A percentile compares a stretch with the other conserved stretches of the same genome.
Conservation (phyloP, 2,888 invertebrate species). For the Dermolepida albohirtum region DNA sequence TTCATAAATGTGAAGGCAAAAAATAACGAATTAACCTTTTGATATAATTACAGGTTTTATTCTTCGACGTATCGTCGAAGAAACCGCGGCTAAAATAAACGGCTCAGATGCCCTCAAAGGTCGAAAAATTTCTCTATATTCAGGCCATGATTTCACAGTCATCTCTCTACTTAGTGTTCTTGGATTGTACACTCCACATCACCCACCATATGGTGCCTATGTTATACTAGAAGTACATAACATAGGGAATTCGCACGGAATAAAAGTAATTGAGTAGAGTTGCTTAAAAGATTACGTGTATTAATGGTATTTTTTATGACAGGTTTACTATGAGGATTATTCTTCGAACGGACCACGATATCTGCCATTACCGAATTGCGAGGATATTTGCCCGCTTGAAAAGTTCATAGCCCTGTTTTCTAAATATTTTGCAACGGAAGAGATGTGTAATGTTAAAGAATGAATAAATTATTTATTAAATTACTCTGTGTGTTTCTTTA, state of each 20-base stretch:
- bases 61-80: constrained; percentile 31
- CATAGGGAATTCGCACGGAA: constrained; percentile 6
- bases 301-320: neutral
- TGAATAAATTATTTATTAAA: constrained; percentile 19
- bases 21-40: no score
- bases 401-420: constrained; percentile 29
- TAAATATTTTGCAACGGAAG: constrained; percentile 34
- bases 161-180: constrained; percentile 65
- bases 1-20: no score
- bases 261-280: constrained; percentile 36
- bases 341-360: constrained; percentile 28
- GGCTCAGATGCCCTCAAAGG: constrained; percentile 12
- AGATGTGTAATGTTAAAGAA: constrained; percentile 31
- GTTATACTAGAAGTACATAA: constrained; percentile 55
- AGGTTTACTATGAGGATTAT: constrained; percentile 40
- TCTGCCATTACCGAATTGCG: constrained; percentile 31
- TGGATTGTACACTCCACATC: constrained; percentile 63
- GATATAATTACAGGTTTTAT: constrained; percentile 37
- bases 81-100: constrained; percentile 27
- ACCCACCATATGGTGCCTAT: constrained; percentile 55
- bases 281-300: neutral
- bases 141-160: constrained; percentile 69
- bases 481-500: neutral
- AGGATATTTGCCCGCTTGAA: constrained; percentile 35
- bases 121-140: constrained; percentile 58